Percentiles rank a stretch among this genome's conserved stretches.
Conservation (phyloP, 2,797 vertebrate species). For the Dromococcyx pavoninus region DNA sequence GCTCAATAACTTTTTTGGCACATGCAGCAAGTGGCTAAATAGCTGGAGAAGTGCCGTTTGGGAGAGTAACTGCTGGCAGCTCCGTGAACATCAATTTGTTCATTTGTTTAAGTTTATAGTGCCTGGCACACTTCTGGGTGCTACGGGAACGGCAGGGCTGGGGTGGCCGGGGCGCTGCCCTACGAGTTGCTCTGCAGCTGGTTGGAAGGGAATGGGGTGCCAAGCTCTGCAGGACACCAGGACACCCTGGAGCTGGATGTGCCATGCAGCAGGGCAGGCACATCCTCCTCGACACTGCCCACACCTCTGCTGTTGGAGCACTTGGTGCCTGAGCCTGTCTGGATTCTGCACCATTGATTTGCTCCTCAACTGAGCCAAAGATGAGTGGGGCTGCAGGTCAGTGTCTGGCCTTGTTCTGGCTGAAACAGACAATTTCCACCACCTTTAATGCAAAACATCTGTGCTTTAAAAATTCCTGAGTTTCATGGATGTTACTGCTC, state of each 20-base stretch:
- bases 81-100: background rate
- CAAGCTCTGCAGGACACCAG: background rate
- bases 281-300: fast-evolving
- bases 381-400: background rate
- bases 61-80: background rate
- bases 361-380: fast-evolving
- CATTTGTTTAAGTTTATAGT: background rate
- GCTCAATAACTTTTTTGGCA: background rate
- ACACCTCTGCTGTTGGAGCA: fast-evolving
- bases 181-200: background rate
- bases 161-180: too few species aligned
- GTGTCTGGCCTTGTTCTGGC: background rate
- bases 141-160: fast-evolving
- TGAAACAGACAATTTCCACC: fast-evolving
- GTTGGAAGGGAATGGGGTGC: background rate
- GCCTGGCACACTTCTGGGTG: background rate
- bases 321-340: fast-evolving
- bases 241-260: background rate
- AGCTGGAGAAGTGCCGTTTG: background rate
- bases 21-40: background rate
- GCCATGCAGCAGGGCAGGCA: fast-evolving
- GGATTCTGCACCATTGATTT: fast-evolving
- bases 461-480: background rate
- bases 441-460: too few species aligned
- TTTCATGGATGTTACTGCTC: fast-evolving